Evolutionary conservation across 2,888 invertebrate genomes (phyloP).

Genomic region (Melipona bicolor): DNA sequence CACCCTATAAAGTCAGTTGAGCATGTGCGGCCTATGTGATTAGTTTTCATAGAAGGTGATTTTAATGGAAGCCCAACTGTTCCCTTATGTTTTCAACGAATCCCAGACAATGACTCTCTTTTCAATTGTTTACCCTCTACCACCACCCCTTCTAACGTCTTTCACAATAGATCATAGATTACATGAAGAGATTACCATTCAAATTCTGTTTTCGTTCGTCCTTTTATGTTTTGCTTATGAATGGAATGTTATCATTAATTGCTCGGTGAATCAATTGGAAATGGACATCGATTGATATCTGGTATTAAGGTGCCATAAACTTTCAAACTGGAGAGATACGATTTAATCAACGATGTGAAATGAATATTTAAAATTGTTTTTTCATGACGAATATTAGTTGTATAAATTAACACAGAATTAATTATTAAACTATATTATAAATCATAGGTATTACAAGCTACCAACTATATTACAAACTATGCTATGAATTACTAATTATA

Average conservation of each 20-base stretch:
- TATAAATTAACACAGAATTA: too few species aligned
- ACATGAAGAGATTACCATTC: slow-evolving; percentile 50
- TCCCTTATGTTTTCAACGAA: slow-evolving; percentile 73
- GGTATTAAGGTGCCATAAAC: not conserved
- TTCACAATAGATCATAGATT: slow-evolving; percentile 48
- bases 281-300: not conserved
- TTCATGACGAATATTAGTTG: too few species aligned
- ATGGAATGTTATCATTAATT: slow-evolving; percentile 33
- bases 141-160: slow-evolving; percentile 54
- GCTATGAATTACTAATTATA: too few species aligned
- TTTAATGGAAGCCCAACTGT: slow-evolving; percentile 76
- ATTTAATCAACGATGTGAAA: not conserved
- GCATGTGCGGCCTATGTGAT: slow-evolving; percentile 76
- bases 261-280: slow-evolving; percentile 14
- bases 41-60: slow-evolving; percentile 79
- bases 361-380: not conserved
- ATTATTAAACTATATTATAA: too few species aligned
- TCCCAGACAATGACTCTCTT: slow-evolving; percentile 76
- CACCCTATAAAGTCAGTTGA: slow-evolving; percentile 62
- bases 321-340: too few species aligned
- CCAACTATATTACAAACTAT: too few species aligned
- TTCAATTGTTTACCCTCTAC: slow-evolving; percentile 75
- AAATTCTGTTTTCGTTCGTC: slow-evolving; percentile 39
- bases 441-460: too few species aligned
- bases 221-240: slow-evolving; percentile 22